These are phyloP conservation scores for Hystrix cristata DNA, from an alignment of 2,113 vertebrate genomes.

Conservation along the genomic window DNA sequence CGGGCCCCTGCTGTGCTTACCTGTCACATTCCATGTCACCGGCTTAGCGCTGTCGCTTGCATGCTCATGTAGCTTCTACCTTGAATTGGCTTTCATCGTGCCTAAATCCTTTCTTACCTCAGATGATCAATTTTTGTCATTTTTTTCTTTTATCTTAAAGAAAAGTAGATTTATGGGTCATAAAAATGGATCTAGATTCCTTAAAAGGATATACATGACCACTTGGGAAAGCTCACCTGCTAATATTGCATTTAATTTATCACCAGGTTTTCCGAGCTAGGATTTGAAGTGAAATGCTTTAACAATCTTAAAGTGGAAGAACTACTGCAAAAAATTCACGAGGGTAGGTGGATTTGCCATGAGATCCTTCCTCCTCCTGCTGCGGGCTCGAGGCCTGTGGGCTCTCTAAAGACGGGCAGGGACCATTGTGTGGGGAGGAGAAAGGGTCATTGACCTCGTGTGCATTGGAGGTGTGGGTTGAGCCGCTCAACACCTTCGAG, in stretches of 20 bases:
- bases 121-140: neutral
- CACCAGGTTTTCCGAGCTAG: conserved; percentile 90
- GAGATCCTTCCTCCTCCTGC: neutral
- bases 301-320: conserved; percentile 89
- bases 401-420: neutral
- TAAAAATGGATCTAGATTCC: neutral
- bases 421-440: neutral
- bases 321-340: conserved; percentile 86
- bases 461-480: neutral
- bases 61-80: neutral
- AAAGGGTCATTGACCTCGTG: neutral
- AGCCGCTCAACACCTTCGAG: neutral
- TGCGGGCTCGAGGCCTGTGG: neutral
- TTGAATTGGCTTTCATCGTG: neutral
- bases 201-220: neutral
- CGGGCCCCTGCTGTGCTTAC: neutral
- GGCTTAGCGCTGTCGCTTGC: neutral
- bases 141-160: neutral
- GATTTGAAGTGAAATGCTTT: conserved; percentile 93
- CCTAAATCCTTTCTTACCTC: neutral
- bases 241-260: conserved; percentile 24
- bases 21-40: neutral
- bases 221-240: neutral
- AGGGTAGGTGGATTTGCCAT: conserved; percentile 88
- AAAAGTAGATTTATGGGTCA: neutral